phyloP scores from a whole-genome alignment of 2,797 vertebrate species.

The Tokudaia tokunoshimensis region DNA sequence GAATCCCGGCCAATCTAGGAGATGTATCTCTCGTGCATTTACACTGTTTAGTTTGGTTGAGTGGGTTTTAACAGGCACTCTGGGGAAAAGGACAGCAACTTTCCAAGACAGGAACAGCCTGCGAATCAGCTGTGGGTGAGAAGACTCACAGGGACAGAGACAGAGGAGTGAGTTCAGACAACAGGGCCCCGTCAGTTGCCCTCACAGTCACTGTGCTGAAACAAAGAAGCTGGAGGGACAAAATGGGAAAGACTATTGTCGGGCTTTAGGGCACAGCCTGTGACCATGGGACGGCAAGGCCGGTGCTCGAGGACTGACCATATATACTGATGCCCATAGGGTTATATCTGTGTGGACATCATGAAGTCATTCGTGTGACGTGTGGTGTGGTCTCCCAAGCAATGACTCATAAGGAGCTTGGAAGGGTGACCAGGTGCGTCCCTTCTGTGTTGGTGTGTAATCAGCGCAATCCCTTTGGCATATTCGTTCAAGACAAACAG shows the following conservation, averaged over 20 bases:
- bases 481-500: neutral
- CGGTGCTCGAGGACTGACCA: fast-evolving
- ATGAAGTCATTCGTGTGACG: neutral
- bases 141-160: neutral
- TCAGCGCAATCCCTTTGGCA: neutral
- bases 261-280: neutral
- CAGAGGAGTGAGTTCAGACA: neutral
- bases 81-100: constrained; percentile 6
- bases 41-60: constrained; percentile 63
- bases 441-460: neutral
- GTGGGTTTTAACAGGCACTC: constrained; percentile 57
- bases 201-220: neutral
- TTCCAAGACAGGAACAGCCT: neutral
- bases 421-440: neutral
- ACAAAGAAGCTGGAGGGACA: neutral
- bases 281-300: neutral
- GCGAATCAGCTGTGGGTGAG: neutral
- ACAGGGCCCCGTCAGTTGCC: neutral
- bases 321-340: neutral
- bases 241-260: neutral
- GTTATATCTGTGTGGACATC: neutral
- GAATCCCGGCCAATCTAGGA: constrained; percentile 33
- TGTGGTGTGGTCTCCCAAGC: neutral
- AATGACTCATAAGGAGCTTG: neutral
- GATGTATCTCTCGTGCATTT: constrained; percentile 59